Evolutionary conservation across 1,140 invertebrate species (phyloP).

Genomic region (Spodoptera frugiperda): DNA sequence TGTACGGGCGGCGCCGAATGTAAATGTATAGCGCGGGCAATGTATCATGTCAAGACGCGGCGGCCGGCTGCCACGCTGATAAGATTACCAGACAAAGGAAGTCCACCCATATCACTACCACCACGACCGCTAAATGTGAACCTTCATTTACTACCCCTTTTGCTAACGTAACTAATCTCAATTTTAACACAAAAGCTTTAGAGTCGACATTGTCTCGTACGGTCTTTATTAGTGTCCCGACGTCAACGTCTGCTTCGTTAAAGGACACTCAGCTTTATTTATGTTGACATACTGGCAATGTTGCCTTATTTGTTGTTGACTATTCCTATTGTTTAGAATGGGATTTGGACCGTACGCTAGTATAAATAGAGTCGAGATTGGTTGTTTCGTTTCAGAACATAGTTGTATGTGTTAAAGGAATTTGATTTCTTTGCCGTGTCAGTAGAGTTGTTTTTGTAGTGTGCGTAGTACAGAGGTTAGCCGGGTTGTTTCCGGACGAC

Average conservation of each 20-base stretch:
- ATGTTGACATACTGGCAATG: constrained; percentile 82
- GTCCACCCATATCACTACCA: constrained; percentile 84
- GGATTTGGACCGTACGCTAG: constrained; percentile 59
- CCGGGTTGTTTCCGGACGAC: constrained; percentile 75
- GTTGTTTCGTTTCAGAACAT: constrained; percentile 35
- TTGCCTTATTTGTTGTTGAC: constrained; percentile 77
- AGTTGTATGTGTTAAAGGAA: constrained; percentile 57
- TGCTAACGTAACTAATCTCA: constrained; percentile 56
- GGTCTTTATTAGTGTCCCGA: constrained; percentile 75
- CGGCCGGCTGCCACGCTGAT: constrained; percentile 77
- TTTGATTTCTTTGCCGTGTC: constrained; percentile 63
- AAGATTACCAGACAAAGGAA: constrained; percentile 85
- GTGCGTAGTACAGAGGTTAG: constrained; percentile 56
- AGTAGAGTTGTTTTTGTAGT: constrained; percentile 66
- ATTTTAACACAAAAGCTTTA: constrained; percentile 63
- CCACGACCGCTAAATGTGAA: constrained; percentile 78
- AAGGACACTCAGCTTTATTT: constrained; percentile 85
- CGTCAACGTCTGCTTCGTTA: constrained; percentile 83
- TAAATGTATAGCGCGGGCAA: constrained; percentile 74
- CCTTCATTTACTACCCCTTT: constrained; percentile 77
- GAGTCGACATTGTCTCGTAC: constrained; percentile 64
- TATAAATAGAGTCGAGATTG: constrained; percentile 71
- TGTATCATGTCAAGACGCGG: constrained; percentile 81
- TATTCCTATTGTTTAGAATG: constrained; percentile 53
- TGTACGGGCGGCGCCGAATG: constrained; percentile 50